Base-by-base conservation (phyloP, 2,888 invertebrate species). In the Ditylenchus weischeri region DNA sequence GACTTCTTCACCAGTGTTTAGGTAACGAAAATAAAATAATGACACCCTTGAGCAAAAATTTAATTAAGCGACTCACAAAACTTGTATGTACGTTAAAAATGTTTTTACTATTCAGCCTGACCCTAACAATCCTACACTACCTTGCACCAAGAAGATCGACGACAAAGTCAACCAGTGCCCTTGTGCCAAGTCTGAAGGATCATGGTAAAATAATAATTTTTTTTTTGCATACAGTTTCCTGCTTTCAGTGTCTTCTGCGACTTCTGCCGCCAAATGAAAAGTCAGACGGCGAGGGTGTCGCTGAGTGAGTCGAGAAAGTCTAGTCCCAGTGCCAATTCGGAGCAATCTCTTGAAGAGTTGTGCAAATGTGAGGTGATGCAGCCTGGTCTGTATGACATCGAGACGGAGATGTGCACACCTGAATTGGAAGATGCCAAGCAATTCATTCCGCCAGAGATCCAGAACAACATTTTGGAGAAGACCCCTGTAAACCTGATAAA, bases 401-500 rank as follows among this genome's bases (percentile, higher is more conserved):
- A 81, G 69, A 81, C 81, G n/a, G 81, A 81, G 65, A 82, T 82
- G 80, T 81, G 81, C 71, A 81, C 81, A 13, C 81, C 81, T 11
- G 81, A 81, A 64, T 73, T 81, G 57, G 81, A 82, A 62, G 81
- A 81, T 64, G 79, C 79, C 47, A 79, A 79, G 64, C 78, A 80
- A 50, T 82, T 78, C 72, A 81, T 81, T 68, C 81, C 81, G 23
- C 77, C 78, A n/a, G 81, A 81, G 67, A 75, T 81, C 61, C 81
- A 81, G 69, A 75, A 73, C 68, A 81, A 80, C 62, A 79, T 81
- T 69, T 69, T 81, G 54, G 81, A 81, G 51, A 81, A 82, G 67
- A 75, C 76, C 68, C 81, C 81, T 57, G 81, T 81, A 35, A 67
- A 74, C n/a, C n/a, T 23, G 54, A 1, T 15, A 7, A 6, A 2